Percentiles rank a stretch among this genome's conserved stretches.
Evolutionary conservation across 2,113 vertebrate genomes (phyloP).

Genomic region (Dicerorhinus sumatrensis): DNA sequence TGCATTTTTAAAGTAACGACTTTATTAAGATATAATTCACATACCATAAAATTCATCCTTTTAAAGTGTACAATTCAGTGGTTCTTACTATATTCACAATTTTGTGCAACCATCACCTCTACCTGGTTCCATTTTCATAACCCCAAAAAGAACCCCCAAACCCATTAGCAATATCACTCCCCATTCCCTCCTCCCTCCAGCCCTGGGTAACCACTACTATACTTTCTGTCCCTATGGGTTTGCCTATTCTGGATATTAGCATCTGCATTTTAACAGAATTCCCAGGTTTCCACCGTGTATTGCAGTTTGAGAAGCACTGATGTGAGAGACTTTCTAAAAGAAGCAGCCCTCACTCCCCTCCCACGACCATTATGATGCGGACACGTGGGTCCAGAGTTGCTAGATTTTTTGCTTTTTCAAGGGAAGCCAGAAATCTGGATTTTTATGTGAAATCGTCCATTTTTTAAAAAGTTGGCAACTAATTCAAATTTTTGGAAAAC

Average conservation of each 20-base stretch:
- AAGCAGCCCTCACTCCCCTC: not conserved
- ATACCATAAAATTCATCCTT: not conserved
- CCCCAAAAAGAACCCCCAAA: not conserved
- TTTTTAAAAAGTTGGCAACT: slow-evolving; percentile 55
- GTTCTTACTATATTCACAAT: not conserved
- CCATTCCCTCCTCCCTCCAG: not conserved
- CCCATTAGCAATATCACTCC: not conserved
- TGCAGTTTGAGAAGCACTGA: not conserved
- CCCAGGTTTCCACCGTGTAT: not conserved
- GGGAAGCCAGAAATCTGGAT: slow-evolving; percentile 20
- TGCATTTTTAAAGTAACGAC: slow-evolving; percentile 8
- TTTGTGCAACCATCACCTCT: not conserved
- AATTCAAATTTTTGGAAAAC: slow-evolving; percentile 52
- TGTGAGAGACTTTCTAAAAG: not conserved
- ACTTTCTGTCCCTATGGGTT: not conserved
- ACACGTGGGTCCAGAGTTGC: not conserved
- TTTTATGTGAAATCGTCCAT: slow-evolving; percentile 43
- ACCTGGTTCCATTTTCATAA: slow-evolving; percentile 1
- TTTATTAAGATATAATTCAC: slow-evolving; percentile 38
- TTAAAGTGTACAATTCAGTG: not conserved
- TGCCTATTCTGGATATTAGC: not conserved
- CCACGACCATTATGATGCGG: not conserved
- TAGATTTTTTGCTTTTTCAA: slow-evolving; percentile 56
- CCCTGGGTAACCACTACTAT: not conserved
- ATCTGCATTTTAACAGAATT: not conserved